Percentiles rank a stretch among this genome's conserved stretches.
phyloP scores from a whole-genome alignment of 2,113 vertebrate genomes.

The Asarcornis scutulata region DNA sequence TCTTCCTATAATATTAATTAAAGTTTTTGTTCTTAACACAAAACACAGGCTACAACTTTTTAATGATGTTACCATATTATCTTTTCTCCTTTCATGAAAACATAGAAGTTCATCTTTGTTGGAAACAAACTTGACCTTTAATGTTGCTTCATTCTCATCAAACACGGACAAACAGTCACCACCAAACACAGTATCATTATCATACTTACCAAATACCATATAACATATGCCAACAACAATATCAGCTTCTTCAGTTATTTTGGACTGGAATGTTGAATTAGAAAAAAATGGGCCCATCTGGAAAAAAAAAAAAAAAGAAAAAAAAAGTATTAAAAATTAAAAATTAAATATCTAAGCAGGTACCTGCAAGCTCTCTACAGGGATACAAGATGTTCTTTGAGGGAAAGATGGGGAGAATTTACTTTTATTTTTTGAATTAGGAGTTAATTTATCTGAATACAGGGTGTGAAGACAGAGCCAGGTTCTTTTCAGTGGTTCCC shows the following conservation, averaged over 20 bases:
- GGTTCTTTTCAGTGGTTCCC: neutral
- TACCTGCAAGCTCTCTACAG: neutral
- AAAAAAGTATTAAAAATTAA: neutral
- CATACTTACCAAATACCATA: conserved; percentile 76
- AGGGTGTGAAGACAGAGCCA: neutral
- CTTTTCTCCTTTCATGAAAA: neutral
- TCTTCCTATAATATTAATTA: neutral
- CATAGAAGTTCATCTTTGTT: neutral
- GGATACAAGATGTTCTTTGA: neutral
- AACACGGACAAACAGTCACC: neutral
- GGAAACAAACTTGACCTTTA: neutral
- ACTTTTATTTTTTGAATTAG: neutral
- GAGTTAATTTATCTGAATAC: neutral
- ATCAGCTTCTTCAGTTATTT: conserved; percentile 74
- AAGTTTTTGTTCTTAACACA: neutral
- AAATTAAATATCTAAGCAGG: neutral
- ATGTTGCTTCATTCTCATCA: neutral
- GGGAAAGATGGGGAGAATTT: neutral
- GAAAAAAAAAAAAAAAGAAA: conserved; percentile 1
- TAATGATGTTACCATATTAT: neutral
- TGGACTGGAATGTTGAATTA: conserved; percentile 74
- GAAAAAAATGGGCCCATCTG: conserved; percentile 67
- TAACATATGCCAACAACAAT: conserved; percentile 75
- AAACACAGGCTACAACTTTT: neutral
- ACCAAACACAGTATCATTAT: too few species aligned